Conservation (phyloP, 92 coral and sea anemone genomes). For the Bergia sp. region DNA sequence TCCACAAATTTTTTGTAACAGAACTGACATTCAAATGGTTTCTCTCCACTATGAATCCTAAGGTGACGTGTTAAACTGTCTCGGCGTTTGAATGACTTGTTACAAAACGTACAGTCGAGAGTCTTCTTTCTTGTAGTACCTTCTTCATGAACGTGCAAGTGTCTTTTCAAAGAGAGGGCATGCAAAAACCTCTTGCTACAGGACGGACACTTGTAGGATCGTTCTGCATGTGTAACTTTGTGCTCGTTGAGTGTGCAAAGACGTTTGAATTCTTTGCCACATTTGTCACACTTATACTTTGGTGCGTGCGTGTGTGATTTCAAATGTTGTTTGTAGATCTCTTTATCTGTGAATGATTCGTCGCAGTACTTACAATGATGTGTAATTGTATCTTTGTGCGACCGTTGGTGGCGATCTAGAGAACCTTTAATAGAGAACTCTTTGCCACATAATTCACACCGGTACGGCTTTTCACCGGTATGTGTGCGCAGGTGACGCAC, state of each 20-base stretch:
- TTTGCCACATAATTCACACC: conserved; percentile 14
- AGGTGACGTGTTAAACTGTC: conserved; percentile 9
- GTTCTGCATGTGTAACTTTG: conserved; percentile 1
- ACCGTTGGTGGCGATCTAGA: conserved; percentile 25
- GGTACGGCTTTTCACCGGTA: conserved; percentile 8
- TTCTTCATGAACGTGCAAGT: not conserved
- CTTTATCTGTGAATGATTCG: not conserved
- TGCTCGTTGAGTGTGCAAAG: conserved; percentile 12
- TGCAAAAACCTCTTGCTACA: conserved; percentile 14
- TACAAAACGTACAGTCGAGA: not conserved
- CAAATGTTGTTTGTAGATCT: conserved; percentile 6
- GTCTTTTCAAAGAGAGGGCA: not conserved
- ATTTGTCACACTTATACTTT: not conserved
- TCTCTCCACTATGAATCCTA: conserved; percentile 23
- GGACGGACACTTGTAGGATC: not conserved
- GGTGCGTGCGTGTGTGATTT: not conserved
- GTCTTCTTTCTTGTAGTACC: not conserved
- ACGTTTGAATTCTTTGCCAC: conserved; percentile 21
- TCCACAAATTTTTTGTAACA: conserved; percentile 6
- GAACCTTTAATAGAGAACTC: conserved; percentile 8
- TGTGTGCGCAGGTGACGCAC: conserved; percentile 2
- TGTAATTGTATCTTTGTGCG: not conserved
- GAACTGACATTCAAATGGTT: conserved; percentile 19
- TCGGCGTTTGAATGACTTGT: not conserved
- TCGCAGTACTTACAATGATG: conserved; percentile 6